phyloP scores from a whole-genome alignment of 2,888 invertebrate genomes.

The Eilema depressum region DNA sequence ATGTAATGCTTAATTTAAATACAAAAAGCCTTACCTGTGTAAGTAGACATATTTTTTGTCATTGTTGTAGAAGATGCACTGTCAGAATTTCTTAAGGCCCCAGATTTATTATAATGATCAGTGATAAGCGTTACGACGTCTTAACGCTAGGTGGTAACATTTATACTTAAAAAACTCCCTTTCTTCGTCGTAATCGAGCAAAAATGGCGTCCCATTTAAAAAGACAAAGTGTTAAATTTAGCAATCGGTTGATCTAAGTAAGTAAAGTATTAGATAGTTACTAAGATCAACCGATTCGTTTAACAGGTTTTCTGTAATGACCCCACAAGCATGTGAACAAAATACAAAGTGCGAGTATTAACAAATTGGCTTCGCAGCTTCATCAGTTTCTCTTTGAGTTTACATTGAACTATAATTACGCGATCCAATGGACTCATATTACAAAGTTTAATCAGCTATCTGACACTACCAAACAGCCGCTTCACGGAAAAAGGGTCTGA shows the following conservation, averaged over 20 bases:
- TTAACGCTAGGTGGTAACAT: not conserved
- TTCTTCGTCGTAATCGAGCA: conserved; percentile 5
- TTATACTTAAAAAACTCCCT: not conserved
- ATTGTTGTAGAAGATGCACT: conserved; percentile 1
- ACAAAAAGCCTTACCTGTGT: not conserved
- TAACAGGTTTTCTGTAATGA: conserved; percentile 3
- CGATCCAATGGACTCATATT: conserved; percentile 26
- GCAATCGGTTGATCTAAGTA: too few species aligned
- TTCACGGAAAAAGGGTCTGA: conserved; percentile 19
- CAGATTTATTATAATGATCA: not conserved
- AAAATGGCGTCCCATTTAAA: not conserved
- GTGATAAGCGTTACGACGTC: not conserved
- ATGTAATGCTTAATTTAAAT: conserved; percentile 2
- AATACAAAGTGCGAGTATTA: conserved; percentile 21
- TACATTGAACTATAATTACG: conserved; percentile 40
- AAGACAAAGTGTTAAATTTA: not conserved
- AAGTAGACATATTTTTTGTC: not conserved
- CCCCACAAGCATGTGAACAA: conserved; percentile 4
- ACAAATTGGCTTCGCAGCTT: conserved; percentile 28
- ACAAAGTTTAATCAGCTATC: conserved; percentile 40
- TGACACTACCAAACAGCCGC: conserved; percentile 24
- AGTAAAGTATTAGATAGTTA: not conserved
- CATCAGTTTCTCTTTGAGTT: conserved; percentile 24
- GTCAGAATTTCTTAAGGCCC: not conserved
- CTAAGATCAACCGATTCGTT: not conserved